phyloP scores from a whole-genome alignment of 2,113 vertebrate species.

The Nicator chloris region DNA sequence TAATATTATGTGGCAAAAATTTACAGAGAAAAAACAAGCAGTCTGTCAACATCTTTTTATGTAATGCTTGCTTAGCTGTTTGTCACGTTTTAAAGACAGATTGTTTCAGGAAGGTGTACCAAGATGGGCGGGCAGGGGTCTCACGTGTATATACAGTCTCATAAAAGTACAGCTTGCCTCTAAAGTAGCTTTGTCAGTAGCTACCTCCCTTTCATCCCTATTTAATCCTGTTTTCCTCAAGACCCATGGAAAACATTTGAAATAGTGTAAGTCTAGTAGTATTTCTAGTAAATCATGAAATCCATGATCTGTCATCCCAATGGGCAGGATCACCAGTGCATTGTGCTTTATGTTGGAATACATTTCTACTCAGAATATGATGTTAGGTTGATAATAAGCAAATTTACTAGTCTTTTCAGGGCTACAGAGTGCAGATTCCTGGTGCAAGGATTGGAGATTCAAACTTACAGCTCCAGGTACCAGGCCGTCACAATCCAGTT shows the following conservation, averaged over 20 bases:
- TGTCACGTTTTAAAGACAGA: background rate
- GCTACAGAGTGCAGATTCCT: background rate
- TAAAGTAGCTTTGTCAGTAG: background rate
- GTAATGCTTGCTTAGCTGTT: background rate
- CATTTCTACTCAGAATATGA: background rate
- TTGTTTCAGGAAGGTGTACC: background rate
- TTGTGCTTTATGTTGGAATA: background rate
- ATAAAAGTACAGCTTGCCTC: background rate
- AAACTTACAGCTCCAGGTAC: background rate
- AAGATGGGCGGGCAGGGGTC: too few species aligned
- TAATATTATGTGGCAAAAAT: slow-evolving; percentile 15
- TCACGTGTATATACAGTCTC: background rate
- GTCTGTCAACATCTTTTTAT: background rate
- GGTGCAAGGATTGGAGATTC: background rate
- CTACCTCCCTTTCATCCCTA: background rate
- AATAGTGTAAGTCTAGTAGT: background rate
- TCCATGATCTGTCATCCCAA: background rate
- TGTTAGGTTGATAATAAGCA: background rate
- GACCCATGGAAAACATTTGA: background rate
- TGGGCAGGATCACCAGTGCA: background rate
- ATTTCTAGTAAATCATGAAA: background rate
- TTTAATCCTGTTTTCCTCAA: background rate
- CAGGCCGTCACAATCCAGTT: background rate
- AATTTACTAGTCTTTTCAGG: background rate
- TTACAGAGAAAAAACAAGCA: background rate